Conservation (phyloP, 2,797 vertebrate genomes). For the Molothrus aeneus region DNA sequence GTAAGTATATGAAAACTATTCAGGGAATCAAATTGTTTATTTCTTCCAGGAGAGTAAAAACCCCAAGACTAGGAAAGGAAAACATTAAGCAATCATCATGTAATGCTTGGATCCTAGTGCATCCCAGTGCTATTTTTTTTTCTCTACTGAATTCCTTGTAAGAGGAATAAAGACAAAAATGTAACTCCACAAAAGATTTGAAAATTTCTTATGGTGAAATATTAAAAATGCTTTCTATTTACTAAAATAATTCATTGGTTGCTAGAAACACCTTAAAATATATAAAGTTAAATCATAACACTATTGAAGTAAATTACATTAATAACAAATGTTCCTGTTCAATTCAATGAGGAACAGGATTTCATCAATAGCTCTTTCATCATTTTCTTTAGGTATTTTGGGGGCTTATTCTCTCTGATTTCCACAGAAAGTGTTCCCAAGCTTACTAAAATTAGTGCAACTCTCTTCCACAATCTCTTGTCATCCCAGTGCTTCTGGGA, state of each 20-base stretch:
- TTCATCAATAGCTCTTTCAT: background rate
- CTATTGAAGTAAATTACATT: background rate
- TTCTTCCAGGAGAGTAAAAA: background rate
- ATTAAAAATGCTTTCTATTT: background rate
- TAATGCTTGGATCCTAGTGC: background rate
- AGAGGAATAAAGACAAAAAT: background rate
- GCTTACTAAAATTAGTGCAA: conserved; percentile 28
- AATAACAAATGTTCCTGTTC: background rate
- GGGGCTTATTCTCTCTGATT: background rate
- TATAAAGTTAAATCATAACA: background rate
- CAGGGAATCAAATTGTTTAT: background rate
- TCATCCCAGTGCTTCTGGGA: background rate
- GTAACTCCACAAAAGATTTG: background rate
- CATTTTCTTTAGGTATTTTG: background rate
- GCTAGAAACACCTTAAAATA: background rate
- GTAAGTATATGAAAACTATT: background rate
- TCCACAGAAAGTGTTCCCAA: background rate
- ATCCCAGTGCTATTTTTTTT: background rate
- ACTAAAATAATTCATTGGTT: background rate
- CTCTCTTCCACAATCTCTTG: background rate
- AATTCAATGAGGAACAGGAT: background rate
- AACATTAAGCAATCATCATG: background rate
- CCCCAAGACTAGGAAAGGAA: background rate
- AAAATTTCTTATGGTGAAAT: background rate
- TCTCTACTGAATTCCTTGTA: background rate